A percentile compares a stretch with the other conserved stretches of the same genome.
Evolutionary conservation across 2,888 invertebrate genomes (phyloP).

Genomic region (Galerucella pusilla): DNA sequence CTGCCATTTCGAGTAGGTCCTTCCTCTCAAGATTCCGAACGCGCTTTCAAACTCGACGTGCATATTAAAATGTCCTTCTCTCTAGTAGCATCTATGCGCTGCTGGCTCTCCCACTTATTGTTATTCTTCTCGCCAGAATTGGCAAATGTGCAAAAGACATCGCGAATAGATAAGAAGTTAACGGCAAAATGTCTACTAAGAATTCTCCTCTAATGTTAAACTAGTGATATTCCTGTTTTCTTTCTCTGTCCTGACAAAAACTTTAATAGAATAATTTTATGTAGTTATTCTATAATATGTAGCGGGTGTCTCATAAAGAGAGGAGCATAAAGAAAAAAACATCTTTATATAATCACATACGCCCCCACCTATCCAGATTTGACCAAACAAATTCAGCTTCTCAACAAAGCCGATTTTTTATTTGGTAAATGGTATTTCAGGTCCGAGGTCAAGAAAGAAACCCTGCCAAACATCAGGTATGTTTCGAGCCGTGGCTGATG

Average conservation of each 20-base stretch:
- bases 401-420: no score
- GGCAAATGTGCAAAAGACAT: constrained; percentile 63
- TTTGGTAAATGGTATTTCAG: no score
- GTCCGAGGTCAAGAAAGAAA: no score
- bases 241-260: background rate
- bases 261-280: no score
- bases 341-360: no score
- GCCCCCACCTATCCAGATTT: no score
- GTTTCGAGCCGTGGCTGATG: no score
- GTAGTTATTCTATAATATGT: no score
- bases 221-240: constrained; percentile 5
- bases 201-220: constrained; percentile 35
- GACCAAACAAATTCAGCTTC: no score
- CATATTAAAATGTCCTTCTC: constrained; percentile 56
- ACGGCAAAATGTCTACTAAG: constrained; percentile 53
- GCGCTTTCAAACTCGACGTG: constrained; percentile 54
- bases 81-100: constrained; percentile 51
- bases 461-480: no score
- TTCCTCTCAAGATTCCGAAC: constrained; percentile 52
- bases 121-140: constrained; percentile 60
- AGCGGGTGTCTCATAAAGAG: background rate
- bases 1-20: constrained; percentile 48
- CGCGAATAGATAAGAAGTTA: constrained; percentile 61
- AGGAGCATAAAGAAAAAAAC: no score
- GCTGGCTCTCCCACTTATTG: constrained; percentile 54